A percentile compares a stretch with the other conserved stretches of the same genome.
Conservation (phyloP, 2,797 vertebrate species). For the Gastrophryne carolinensis region DNA sequence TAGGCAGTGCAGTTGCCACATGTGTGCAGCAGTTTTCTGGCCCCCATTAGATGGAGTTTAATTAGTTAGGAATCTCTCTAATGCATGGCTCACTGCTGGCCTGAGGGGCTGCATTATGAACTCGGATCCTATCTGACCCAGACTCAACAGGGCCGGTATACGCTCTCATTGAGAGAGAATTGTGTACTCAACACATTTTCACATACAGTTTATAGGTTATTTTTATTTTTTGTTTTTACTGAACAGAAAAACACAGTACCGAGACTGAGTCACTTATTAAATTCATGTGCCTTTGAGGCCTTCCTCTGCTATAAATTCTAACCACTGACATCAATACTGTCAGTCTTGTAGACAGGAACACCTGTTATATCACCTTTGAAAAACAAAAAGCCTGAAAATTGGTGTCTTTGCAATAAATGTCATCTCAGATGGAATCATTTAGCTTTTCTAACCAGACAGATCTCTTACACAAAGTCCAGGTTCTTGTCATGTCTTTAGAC, state of each 20-base stretch:
- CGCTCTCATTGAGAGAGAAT: no score
- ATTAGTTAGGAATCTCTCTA: no score
- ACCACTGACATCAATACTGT: conserved; percentile 41
- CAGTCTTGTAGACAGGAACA: conserved; percentile 24
- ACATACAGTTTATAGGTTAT: no score
- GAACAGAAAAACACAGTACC: neutral
- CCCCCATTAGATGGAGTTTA: no score
- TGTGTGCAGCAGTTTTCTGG: no score
- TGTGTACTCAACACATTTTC: no score
- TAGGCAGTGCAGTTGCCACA: no score
- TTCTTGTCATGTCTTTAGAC: conserved; percentile 12
- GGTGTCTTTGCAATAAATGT: conserved; percentile 36
- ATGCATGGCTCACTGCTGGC: no score
- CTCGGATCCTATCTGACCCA: no score
- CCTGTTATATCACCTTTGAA: conserved; percentile 30
- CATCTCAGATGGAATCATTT: conserved; percentile 32
- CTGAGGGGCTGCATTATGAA: no score
- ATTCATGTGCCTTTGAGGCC: neutral
- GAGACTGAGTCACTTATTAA: neutral
- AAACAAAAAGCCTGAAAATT: conserved; percentile 38
- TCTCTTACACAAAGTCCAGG: conserved; percentile 9
- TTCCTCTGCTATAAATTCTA: conserved; percentile 33
- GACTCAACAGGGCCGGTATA: no score
- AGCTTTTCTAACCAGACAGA: conserved; percentile 29
- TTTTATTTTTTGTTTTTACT: neutral